Evolutionary conservation across 2,797 vertebrate genomes (phyloP).

Genomic region (Sebastes hopkinsi): DNA sequence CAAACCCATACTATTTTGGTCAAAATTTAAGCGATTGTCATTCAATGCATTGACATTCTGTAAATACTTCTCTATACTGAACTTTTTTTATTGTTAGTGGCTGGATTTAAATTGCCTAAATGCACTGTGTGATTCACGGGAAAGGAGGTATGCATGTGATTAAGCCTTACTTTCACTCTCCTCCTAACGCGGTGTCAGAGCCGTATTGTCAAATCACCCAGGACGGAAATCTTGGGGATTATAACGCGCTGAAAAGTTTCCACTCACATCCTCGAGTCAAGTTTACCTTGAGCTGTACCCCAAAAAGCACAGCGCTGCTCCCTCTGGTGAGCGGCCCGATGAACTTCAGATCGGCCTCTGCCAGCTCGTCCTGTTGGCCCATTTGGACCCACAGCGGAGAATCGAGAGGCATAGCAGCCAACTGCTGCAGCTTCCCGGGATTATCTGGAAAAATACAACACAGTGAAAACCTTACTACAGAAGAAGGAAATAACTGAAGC

Average conservation of each 20-base stretch:
- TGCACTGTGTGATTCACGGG: no score
- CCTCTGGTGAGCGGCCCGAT: slow-evolving; percentile 76
- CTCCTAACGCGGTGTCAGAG: neutral
- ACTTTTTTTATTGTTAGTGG: no score
- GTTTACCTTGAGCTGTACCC: slow-evolving; percentile 84
- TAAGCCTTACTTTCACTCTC: neutral
- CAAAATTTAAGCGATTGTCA: neutral
- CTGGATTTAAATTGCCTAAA: no score
- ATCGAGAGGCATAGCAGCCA: slow-evolving; percentile 59
- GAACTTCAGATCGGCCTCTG: slow-evolving; percentile 81
- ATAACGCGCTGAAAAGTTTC: neutral
- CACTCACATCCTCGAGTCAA: neutral
- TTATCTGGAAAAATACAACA: slow-evolving; percentile 52
- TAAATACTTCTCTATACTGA: neutral
- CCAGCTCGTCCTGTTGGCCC: slow-evolving; percentile 71
- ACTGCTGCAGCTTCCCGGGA: slow-evolving; percentile 64
- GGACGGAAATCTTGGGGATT: neutral
- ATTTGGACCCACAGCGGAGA: slow-evolving; percentile 77
- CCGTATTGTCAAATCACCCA: neutral
- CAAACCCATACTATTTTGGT: no score
- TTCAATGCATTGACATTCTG: neutral
- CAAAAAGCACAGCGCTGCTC: slow-evolving; percentile 77
- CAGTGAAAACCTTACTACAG: neutral
- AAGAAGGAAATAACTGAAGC: neutral
- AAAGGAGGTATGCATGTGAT: no score